A percentile compares a stretch with the other conserved stretches of the same genome.
phyloP scores from a whole-genome alignment of 2,113 vertebrate genomes.

The Conger conger region DNA sequence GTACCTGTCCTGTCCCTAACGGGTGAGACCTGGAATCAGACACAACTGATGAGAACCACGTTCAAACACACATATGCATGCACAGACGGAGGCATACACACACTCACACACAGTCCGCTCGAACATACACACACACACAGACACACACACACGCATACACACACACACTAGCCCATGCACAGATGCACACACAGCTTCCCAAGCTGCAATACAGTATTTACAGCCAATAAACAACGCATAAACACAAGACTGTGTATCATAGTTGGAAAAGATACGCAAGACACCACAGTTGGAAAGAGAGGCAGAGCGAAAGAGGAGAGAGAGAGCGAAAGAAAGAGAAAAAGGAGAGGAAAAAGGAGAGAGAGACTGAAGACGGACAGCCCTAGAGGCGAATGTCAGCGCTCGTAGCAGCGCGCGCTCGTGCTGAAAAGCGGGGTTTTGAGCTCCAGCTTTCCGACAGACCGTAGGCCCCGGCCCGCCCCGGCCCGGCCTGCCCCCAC shows the following conservation, averaged over 20 bases:
- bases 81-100: background rate
- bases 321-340: slow-evolving; percentile 26
- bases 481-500: slow-evolving; percentile 47
- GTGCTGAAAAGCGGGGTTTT: background rate
- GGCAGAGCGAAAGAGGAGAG: slow-evolving; percentile 21
- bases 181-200: background rate
- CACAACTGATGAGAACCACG: background rate
- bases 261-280: background rate
- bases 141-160: background rate
- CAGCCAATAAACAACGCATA: background rate
- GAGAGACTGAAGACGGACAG: slow-evolving; percentile 35
- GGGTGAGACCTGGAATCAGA: background rate
- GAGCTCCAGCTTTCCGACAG: background rate
- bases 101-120: slow-evolving; percentile 17
- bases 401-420: slow-evolving; percentile 50
- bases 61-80: background rate
- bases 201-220: background rate
- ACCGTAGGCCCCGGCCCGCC: no score
- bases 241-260: background rate
- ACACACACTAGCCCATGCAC: background rate
- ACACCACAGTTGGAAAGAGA: slow-evolving; percentile 5
- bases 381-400: slow-evolving; percentile 48
- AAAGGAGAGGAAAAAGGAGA: background rate
- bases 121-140: slow-evolving; percentile 6
- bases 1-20: background rate